Base-by-base conservation (phyloP, 2,113 vertebrate genomes). In the Cyanoderma ruficeps region DNA sequence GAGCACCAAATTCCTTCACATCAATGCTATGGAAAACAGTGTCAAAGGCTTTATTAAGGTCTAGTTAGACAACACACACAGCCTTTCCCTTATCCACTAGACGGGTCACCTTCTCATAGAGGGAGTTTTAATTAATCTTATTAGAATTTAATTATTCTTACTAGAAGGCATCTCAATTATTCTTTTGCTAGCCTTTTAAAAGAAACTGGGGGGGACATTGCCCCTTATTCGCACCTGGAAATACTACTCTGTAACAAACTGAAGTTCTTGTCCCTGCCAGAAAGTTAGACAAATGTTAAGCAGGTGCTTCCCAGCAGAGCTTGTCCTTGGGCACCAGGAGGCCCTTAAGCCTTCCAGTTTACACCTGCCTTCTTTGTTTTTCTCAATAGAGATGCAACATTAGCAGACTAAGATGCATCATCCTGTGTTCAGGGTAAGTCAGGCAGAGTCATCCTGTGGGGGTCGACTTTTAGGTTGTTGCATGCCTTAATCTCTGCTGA, bases 141-240 rank as follows among this genome's bases (percentile, higher is more conserved):
- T 13, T 57, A 57, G 12, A 72, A 50, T 65, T 37, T 28, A 88
- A 57, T 80, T 57, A 33, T 72, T 65, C 14, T 50, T 37, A 33
- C 63, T 42, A 64, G 31, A 86, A 88, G 16, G 6, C 0, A 2
- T 22, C 78, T 81, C 37, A 42, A 33, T 69, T 67, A 57, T 63
- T 67, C 15, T 87, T 86, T 67, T n/a, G 37, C 25, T 65, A 65
- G 60, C n/a, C 1, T 53, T 83, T 77, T 47, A 55, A 52, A 82
- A 85, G 5, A 91, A 63, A 39, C 2, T 23, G 7, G 9, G 6
- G 24, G 15, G 22, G 6, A n/a, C 0, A 0, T 1, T 57, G 4
- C 6, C 22, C 13, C 8, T 77, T 94, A 39, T 83, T 78, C 2
- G 4, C 39, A 41, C 19, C 35, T 90, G 46, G 37, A 52, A 88